Evolutionary conservation across 1,140 invertebrate species (phyloP), one percentile per base, ranked within the genome.

Genomic region (Cherax destructor): DNA sequence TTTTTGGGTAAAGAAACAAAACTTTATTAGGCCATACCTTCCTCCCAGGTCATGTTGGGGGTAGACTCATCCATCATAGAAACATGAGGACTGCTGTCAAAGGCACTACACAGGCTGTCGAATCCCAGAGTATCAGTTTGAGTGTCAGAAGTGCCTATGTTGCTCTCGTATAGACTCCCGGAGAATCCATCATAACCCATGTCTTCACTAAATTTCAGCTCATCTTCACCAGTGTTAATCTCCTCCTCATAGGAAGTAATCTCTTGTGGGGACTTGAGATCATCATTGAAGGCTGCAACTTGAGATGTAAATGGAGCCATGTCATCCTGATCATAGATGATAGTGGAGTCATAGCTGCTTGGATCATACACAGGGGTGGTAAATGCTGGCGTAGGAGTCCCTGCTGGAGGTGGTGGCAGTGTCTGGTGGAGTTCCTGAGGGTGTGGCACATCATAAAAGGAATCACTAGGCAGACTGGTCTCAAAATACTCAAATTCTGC

Each of bases 401-500:
- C n/a, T n/a, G 41, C 16, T 21, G 83, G 61, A 47, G 83, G 49
- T 30, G 41, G 83, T 7, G 69, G 69, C 79, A 83, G 79, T 30
- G 49, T 72, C 65, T 56, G 61, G n/a, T 83, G 79, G 11, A 81
- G 61, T 9, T 81, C 65, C 49, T 81, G 87, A 3, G 65, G n/a
- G 49, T 76, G 85, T 0, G 85, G 16, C 72, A 49, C 52, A 41
- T 89, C 78, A 41, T 89, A 89, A 61, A 61, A 76, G 47, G 78
- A 13, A n/a, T 83, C 79, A 13, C 7, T 72, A 10, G 78, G 78
- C 4, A 89, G 30, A 50, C 80, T 89, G 52, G 79, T 74, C n/a
- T 89, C 87, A 59, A 89, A 83, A 65, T 89, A 89, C 87, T 89
- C 79, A 47, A 89, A 89, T 78, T 88, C 87, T 2, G 87, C 69